Conservation (phyloP, 2,888 invertebrate species). For the Philonicus albiceps region DNA sequence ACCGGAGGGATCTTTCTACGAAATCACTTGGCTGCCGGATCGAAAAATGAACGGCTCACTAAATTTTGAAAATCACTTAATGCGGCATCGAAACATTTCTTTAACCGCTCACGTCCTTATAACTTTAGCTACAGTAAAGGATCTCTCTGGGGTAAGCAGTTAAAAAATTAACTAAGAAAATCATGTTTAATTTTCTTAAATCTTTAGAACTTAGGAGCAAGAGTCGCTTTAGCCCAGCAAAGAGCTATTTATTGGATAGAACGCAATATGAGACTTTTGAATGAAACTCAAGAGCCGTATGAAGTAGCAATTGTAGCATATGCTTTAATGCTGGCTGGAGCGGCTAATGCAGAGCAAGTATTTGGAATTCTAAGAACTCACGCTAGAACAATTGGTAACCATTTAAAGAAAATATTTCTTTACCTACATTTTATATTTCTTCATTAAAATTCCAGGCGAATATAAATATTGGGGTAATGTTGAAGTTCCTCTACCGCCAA, state of each 20-base stretch:
- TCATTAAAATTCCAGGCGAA: constrained; percentile 67
- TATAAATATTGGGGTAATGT: constrained; percentile 87
- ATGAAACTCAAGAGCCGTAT: constrained; percentile 77
- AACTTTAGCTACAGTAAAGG: constrained; percentile 83
- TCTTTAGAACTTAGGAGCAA: constrained; percentile 73
- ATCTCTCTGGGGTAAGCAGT: constrained; percentile 69
- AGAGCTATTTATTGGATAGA: constrained; percentile 83
- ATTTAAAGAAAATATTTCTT: neutral
- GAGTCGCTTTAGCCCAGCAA: constrained; percentile 78
- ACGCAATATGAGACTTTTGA: constrained; percentile 78
- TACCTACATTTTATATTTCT: neutral
- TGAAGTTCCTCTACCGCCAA: constrained; percentile 79
- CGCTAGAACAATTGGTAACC: constrained; percentile 62
- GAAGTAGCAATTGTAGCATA: constrained; percentile 90
- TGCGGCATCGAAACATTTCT: constrained; percentile 80
- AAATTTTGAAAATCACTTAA: constrained; percentile 63
- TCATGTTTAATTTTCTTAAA: neutral
- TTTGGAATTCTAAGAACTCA: constrained; percentile 75
- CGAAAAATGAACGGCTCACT: constrained; percentile 84
- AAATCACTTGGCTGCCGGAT: constrained; percentile 86
- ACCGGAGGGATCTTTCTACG: constrained; percentile 87
- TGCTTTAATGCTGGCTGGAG: constrained; percentile 82
- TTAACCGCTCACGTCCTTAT: constrained; percentile 94
- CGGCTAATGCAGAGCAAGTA: constrained; percentile 85
- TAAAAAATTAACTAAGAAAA: neutral